phyloP scores from a whole-genome alignment of 2,888 invertebrate species.

The Crepidodera aurea region DNA sequence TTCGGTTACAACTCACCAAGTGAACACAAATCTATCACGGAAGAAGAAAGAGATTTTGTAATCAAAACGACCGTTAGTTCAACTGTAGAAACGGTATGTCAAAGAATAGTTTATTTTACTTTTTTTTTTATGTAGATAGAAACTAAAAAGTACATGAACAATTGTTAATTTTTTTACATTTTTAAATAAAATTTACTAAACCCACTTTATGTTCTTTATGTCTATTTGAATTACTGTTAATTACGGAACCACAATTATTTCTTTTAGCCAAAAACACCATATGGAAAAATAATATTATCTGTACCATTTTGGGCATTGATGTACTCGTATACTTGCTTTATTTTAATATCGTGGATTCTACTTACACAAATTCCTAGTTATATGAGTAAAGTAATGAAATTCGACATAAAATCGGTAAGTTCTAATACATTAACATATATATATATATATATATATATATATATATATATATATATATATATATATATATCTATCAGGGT shows the following conservation, averaged over 20 bases:
- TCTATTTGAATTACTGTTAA: no score
- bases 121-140: no score
- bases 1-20: slow-evolving; percentile 74
- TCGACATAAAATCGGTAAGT: slow-evolving; percentile 72
- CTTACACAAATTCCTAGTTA: slow-evolving; percentile 84
- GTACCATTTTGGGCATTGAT: slow-evolving; percentile 76
- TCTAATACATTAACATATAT: no score
- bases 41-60: slow-evolving; percentile 73
- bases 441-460: no score
- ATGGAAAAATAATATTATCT: slow-evolving; percentile 76
- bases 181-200: no score
- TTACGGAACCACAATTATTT: no score
- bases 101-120: no score
- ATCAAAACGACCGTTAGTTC: slow-evolving; percentile 59
- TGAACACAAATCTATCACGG: slow-evolving; percentile 67
- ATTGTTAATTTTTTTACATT: no score
- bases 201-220: no score
- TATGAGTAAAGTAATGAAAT: slow-evolving; percentile 75
- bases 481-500: no score
- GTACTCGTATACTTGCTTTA: slow-evolving; percentile 75
- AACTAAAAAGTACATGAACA: no score
- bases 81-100: background rate
- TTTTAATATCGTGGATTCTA: slow-evolving; percentile 84
- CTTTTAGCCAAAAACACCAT: slow-evolving; percentile 69
- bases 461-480: no score